phyloP scores from a whole-genome alignment of 2,888 invertebrate genomes.

The Oithona nana region DNA sequence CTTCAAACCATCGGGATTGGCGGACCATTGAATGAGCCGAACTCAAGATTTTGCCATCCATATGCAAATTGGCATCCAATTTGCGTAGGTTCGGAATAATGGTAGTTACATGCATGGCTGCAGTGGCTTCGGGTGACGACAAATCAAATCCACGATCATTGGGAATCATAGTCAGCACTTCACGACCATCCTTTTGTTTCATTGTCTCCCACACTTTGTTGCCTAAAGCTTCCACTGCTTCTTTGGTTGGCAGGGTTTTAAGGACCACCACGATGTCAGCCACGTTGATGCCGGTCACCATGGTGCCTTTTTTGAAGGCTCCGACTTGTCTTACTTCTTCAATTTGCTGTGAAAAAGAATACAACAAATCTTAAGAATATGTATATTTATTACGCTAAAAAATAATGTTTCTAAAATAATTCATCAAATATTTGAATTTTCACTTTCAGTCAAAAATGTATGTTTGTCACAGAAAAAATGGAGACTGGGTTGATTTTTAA shows the following conservation, averaged over 20 bases:
- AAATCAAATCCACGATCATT: conserved; percentile 74
- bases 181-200: conserved; percentile 38
- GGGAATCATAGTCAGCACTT: conserved; percentile 31
- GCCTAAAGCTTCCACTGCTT: conserved; percentile 77
- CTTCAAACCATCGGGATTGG: conserved; percentile 88
- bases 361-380: neutral
- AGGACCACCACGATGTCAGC: conserved; percentile 92
- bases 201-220: conserved; percentile 39
- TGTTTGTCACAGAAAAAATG: too few species aligned
- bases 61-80: conserved; percentile 63
- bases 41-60: conserved; percentile 51
- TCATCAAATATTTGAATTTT: too few species aligned
- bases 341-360: conserved; percentile 42
- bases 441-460: too few species aligned
- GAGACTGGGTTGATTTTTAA: too few species aligned
- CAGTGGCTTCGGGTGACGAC: conserved; percentile 54
- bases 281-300: conserved; percentile 82
- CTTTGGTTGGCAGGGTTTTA: conserved; percentile 85
- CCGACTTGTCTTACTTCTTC: conserved; percentile 93
- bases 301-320: conserved; percentile 92
- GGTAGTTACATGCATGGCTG: conserved; percentile 48
- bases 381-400: too few species aligned
- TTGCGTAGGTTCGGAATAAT: conserved; percentile 81
- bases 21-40: conserved; percentile 81
- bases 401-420: too few species aligned